Conservation (phyloP, 2,888 invertebrate species). For the Euplexia lucipara region DNA sequence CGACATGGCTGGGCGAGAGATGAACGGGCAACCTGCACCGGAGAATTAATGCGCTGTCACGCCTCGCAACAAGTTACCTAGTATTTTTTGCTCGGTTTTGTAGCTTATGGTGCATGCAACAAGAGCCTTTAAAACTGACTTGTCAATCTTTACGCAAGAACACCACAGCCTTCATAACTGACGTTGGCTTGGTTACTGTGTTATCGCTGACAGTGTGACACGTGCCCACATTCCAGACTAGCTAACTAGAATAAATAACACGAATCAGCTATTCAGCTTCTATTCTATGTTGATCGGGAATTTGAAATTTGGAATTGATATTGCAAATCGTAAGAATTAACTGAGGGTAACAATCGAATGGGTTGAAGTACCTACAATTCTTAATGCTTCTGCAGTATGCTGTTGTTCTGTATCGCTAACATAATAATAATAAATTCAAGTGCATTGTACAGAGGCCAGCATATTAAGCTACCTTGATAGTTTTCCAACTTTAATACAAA, state of each 20-base stretch:
- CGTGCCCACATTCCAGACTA: slow-evolving; percentile 51
- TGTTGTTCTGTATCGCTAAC: no score
- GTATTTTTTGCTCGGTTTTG: slow-evolving; percentile 21
- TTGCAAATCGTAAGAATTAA: slow-evolving; percentile 47
- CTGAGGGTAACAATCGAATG: slow-evolving; percentile 36
- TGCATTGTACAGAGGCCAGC: slow-evolving; percentile 21
- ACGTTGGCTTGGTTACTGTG: background rate
- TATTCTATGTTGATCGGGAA: slow-evolving; percentile 49
- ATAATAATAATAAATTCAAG: no score
- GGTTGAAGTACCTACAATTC: slow-evolving; percentile 27
- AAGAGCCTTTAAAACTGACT: slow-evolving; percentile 11
- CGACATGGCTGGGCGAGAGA: slow-evolving; percentile 23
- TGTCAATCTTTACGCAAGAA: slow-evolving; percentile 12
- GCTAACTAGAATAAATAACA: slow-evolving; percentile 40
- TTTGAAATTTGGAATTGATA: slow-evolving; percentile 49
- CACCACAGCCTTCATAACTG: background rate
- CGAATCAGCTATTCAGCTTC: slow-evolving; percentile 43
- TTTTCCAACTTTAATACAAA: no score
- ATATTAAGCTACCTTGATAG: no score
- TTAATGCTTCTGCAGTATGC: no score
- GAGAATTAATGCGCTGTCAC: slow-evolving; percentile 39
- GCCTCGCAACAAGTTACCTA: slow-evolving; percentile 22
- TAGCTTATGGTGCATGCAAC: slow-evolving; percentile 2
- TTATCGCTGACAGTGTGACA: slow-evolving; percentile 32
- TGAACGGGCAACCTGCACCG: slow-evolving; percentile 34